Base-by-base conservation (phyloP, 2,113 vertebrate genomes). In the Riparia riparia region DNA sequence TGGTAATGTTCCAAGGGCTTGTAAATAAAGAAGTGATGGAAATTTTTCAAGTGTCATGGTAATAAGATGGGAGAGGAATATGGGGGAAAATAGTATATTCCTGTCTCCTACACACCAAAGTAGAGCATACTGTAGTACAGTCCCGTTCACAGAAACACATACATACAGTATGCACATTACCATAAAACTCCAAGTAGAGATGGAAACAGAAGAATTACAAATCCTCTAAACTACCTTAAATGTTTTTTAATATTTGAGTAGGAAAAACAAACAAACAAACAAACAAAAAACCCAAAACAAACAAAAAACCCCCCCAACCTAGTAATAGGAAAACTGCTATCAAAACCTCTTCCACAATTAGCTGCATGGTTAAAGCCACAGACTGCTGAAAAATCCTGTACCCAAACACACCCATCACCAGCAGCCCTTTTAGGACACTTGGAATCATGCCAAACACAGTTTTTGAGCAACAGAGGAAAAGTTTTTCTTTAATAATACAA, bases 71-170 rank as follows among this genome's bases (percentile, higher is more conserved):
- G 12, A 10, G 5, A 3, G 15, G 6, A 29, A 5, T 29, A 41
- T 24, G 1, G 7, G 2, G 5, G 4, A 3, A 8, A 57, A 18
- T 4, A 29, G 9, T 11, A 47, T 15, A 50, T 41, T 82, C 53
- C 19, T 76, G 16, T 49, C 50, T 69, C 26, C 42, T 42, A 61
- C 31, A 57, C 12, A 65, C 22, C 28, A 45, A 31, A 90, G 47
- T 18, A 0, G 0, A 76, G 12, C 0, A 0, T 15, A 37, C 19
- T 16, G 4, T 16, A 60, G 19, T 11, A 63, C 34, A 39, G 5
- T 32, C 17, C 17, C 28, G 54, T 53, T 84, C 44, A 73, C 34
- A 77, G 51, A 66, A 80, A 58, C 6, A 65, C 7, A 88, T 10
- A 54, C 1, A 71, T 18, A 53, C 13, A 37, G 25, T 45, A 53